These are phyloP conservation scores for Magallana gigas DNA, from an alignment of 1,140 invertebrate genomes.

Conservation along the genomic window DNA sequence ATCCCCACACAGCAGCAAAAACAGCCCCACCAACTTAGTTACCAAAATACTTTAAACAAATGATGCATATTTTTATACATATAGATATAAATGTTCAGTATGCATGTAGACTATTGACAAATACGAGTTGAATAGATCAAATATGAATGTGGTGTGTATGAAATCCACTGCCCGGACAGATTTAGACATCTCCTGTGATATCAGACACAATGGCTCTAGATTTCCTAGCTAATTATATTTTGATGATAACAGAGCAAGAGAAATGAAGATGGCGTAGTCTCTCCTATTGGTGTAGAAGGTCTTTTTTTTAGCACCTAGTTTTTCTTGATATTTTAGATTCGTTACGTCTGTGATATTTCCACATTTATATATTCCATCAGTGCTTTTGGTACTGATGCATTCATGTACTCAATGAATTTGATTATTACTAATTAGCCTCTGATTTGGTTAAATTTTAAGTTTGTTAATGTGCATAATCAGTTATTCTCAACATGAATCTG, in stretches of 20 bases:
- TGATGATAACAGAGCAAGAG: not conserved
- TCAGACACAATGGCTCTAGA: not conserved
- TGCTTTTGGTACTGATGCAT: not conserved
- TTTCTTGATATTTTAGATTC: conserved; percentile 21
- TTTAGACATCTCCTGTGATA: not conserved
- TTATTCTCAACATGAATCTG: too few species aligned
- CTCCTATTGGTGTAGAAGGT: conserved; percentile 10
- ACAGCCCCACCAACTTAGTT: not conserved
- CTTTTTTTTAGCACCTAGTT: conserved; percentile 2
- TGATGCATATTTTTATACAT: not conserved
- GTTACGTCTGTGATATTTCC: conserved; percentile 26
- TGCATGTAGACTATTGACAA: not conserved
- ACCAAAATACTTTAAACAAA: not conserved
- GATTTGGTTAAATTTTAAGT: not conserved
- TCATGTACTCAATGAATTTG: not conserved
- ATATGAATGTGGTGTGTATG: not conserved
- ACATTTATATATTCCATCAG: not conserved
- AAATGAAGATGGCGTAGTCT: not conserved
- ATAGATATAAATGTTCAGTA: conserved; percentile 14
- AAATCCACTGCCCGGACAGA: conserved; percentile 21
- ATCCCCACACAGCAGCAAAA: conserved; percentile 34
- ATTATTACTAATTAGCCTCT: not conserved
- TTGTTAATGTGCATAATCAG: too few species aligned
- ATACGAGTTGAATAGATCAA: not conserved
- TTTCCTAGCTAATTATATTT: not conserved